These are phyloP conservation scores for Cheirogaleus major DNA, from an alignment of 2,797 vertebrate species.

Conservation along the genomic window DNA sequence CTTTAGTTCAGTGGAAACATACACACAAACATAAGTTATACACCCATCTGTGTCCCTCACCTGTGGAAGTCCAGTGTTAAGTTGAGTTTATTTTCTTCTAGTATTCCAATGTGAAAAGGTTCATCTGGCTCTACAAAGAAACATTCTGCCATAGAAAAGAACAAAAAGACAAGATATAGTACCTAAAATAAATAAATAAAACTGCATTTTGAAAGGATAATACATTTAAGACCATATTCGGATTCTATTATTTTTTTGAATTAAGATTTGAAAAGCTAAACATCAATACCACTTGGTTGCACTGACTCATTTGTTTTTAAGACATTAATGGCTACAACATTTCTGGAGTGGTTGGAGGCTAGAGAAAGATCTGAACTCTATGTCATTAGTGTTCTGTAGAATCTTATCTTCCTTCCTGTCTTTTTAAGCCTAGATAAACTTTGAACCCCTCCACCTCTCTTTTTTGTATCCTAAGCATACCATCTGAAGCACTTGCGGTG, in stretches of 20 bases:
- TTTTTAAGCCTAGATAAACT: not conserved
- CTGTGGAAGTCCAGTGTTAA: slow-evolving; percentile 95
- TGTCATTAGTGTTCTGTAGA: not conserved
- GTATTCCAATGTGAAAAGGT: slow-evolving; percentile 71
- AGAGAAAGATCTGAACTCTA: not conserved
- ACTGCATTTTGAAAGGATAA: not conserved
- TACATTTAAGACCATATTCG: not conserved
- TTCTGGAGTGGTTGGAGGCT: not conserved
- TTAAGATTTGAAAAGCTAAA: slow-evolving; percentile 1
- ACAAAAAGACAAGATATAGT: slow-evolving; percentile 60
- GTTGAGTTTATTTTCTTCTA: slow-evolving; percentile 85
- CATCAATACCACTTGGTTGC: not conserved
- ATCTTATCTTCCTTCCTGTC: not conserved
- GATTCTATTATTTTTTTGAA: not conserved
- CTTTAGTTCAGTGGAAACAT: not conserved
- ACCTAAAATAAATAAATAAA: slow-evolving; percentile 43
- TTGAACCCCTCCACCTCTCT: not conserved
- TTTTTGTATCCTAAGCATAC: not conserved
- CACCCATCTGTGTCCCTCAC: slow-evolving; percentile 79
- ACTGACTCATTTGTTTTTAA: not conserved
- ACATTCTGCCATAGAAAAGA: slow-evolving; percentile 89
- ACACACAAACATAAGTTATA: accelerated
- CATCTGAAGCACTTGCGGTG: not conserved
- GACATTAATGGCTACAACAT: not conserved
- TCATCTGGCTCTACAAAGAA: slow-evolving; percentile 88